Percentiles rank a stretch among this genome's conserved stretches.
Conservation (phyloP, 2,888 invertebrate species). For the Hetaerina titia region DNA sequence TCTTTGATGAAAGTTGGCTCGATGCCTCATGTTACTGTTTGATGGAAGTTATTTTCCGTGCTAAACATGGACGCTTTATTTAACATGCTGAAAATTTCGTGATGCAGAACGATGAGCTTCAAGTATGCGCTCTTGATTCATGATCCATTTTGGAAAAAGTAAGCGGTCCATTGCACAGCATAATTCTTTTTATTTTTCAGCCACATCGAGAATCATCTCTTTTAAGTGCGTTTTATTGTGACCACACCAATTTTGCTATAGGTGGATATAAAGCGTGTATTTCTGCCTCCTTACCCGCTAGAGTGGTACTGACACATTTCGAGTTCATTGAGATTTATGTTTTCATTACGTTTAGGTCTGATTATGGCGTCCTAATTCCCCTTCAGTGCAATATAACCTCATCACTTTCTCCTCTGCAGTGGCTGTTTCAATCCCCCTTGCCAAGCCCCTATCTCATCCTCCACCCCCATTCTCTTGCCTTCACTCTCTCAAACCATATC, state of each 20-base stretch:
- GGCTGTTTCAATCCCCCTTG: background rate
- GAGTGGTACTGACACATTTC: background rate
- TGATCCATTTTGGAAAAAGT: background rate
- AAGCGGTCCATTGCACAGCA: background rate
- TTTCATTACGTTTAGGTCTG: background rate
- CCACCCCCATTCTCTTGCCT: background rate
- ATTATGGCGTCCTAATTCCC: background rate
- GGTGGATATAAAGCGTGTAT: too few species aligned
- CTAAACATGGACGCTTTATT: background rate
- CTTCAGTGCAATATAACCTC: background rate
- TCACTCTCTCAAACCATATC: background rate
- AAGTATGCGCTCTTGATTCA: background rate
- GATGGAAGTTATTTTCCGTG: background rate
- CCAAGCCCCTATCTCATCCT: background rate
- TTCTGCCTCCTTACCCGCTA: background rate
- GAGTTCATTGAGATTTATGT: background rate
- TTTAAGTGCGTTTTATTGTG: too few species aligned
- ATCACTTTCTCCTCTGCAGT: background rate
- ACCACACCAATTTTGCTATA: too few species aligned
- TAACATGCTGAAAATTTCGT: background rate
- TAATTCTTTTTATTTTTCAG: background rate
- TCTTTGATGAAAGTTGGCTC: background rate
- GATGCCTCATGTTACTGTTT: background rate
- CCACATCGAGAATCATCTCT: too few species aligned
- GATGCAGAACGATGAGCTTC: background rate